These are phyloP conservation scores for Tricholauxania praeusta DNA, from an alignment of 2,888 invertebrate species.

Conservation along the genomic window DNA sequence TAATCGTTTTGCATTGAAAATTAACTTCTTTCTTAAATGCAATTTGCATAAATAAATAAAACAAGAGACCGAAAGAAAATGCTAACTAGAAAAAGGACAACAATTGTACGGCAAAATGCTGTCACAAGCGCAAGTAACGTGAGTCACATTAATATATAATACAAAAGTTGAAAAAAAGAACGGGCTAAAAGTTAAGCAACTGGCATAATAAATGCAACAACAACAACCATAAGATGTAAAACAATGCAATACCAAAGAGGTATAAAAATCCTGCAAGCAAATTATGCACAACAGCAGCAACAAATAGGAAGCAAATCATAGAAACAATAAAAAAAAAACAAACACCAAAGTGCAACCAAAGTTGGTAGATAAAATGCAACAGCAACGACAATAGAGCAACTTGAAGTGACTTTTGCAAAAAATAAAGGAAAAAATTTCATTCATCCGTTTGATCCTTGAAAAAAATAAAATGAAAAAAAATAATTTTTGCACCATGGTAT, in stretches of 20 bases:
- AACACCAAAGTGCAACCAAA: background rate
- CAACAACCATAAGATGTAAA: background rate
- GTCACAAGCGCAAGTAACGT: background rate
- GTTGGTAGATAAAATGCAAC: too few species aligned
- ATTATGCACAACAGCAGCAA: background rate
- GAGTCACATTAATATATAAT: background rate
- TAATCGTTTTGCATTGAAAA: background rate
- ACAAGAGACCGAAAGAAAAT: too few species aligned
- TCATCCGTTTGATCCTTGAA: too few species aligned
- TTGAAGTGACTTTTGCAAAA: too few species aligned
- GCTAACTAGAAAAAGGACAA: background rate
- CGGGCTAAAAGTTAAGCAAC: background rate
- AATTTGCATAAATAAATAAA: constrained; percentile 23
- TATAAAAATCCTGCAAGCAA: constrained; percentile 12
- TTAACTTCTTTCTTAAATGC: background rate
- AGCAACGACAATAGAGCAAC: too few species aligned
- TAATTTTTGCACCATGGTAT: too few species aligned
- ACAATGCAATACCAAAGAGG: background rate
- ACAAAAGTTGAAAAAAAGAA: background rate
- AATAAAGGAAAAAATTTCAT: too few species aligned
- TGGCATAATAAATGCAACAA: constrained; percentile 11
- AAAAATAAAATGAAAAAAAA: too few species aligned
- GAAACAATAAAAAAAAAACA: background rate
- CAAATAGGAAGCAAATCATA: background rate
- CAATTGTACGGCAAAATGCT: too few species aligned